phyloP scores from a whole-genome alignment of 2,888 invertebrate genomes.

The Diplolepis rosae region DNA sequence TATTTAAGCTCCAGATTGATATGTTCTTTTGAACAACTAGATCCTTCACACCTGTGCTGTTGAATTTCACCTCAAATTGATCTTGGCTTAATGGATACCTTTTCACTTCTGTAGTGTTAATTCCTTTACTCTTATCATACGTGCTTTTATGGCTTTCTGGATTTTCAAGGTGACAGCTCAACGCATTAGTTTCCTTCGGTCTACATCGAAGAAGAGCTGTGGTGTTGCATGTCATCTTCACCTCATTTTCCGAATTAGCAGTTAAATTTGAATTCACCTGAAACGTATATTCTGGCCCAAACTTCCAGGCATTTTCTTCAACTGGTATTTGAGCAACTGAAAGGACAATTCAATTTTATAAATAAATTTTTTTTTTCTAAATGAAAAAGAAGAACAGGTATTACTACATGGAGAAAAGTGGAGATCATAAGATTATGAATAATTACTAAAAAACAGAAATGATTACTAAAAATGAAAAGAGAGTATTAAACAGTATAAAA shows the following conservation, averaged over 20 bases:
- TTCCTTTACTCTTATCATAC: slow-evolving; percentile 1
- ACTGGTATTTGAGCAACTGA: slow-evolving; percentile 45
- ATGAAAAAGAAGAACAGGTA: too few species aligned
- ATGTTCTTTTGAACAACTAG: slow-evolving; percentile 34
- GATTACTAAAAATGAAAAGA: too few species aligned
- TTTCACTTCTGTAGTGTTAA: not conserved
- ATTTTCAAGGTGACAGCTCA: slow-evolving; percentile 46
- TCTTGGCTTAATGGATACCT: slow-evolving; percentile 2
- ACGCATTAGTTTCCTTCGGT: slow-evolving; percentile 35
- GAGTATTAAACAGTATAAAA: too few species aligned
- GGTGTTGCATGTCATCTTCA: slow-evolving; percentile 19
- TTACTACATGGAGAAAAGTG: too few species aligned
- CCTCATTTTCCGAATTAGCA: slow-evolving; percentile 51
- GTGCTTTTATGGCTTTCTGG: slow-evolving; percentile 37
- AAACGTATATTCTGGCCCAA: slow-evolving; percentile 59
- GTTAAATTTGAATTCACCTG: slow-evolving; percentile 55
- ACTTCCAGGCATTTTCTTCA: slow-evolving; percentile 54
- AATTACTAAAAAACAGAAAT: too few species aligned
- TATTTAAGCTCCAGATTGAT: slow-evolving; percentile 34
- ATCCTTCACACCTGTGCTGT: slow-evolving; percentile 42
- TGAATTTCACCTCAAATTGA: slow-evolving; percentile 47
- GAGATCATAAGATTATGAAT: too few species aligned
- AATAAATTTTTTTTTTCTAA: too few species aligned
- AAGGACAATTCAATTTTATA: too few species aligned
- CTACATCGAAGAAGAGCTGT: slow-evolving; percentile 48